Conservation (phyloP, 1,140 invertebrate genomes). For the Heliconius congener region DNA sequence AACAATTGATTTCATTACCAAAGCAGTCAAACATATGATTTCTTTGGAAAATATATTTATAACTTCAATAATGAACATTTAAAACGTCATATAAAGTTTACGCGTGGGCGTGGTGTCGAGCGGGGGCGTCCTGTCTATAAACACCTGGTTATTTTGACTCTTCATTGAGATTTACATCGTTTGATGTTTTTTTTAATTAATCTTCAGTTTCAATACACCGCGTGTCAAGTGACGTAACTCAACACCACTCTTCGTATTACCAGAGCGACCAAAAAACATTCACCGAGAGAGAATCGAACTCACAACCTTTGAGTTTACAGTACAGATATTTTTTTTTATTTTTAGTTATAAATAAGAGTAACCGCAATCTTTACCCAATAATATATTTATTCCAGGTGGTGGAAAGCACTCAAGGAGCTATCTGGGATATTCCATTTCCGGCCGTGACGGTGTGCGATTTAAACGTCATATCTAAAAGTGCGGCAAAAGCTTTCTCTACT, state of each 20-base stretch:
- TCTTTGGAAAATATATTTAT: too few species aligned
- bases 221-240: too few species aligned
- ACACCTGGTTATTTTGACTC: neutral
- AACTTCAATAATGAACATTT: too few species aligned
- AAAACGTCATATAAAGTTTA: neutral
- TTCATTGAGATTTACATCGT: neutral
- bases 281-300: neutral
- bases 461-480: conserved; percentile 82
- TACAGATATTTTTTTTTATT: too few species aligned
- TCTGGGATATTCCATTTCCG: conserved; percentile 87
- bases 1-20: too few species aligned
- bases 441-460: conserved; percentile 86
- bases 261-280: too few species aligned
- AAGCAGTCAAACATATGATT: too few species aligned
- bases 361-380: neutral
- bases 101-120: neutral
- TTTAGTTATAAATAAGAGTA: neutral
- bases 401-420: conserved; percentile 86
- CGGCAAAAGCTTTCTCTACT: conserved; percentile 66
- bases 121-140: neutral
- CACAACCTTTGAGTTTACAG: neutral
- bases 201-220: neutral
- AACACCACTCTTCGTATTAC: too few species aligned
- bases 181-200: neutral
- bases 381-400: conserved; percentile 76